Base-by-base conservation (phyloP, 2,113 vertebrate genomes). In the Caloenas nicobarica region DNA sequence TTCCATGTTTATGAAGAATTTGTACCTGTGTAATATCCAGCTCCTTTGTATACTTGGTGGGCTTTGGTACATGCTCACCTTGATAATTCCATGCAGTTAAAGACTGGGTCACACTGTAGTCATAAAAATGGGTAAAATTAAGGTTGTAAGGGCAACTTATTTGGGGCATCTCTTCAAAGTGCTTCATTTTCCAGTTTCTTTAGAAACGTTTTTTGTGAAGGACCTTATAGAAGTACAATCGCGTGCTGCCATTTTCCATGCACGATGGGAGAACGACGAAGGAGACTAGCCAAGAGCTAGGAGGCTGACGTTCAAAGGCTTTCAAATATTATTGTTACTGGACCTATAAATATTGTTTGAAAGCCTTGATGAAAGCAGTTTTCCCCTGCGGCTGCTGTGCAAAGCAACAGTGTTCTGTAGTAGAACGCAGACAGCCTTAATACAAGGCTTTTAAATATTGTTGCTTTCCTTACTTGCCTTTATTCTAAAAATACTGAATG, bases 351-450 rank as follows among this genome's bases (percentile, higher is more conserved):
- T 73, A 69, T 28, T 57, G 51, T 86, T 66, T 81, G 31, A 95
- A 93, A 94, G 84, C 77, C 71, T 96, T 80, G 88, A 31, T 79
- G 96, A 97, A 91, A 88, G 84, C 65, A 16, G 7, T 81, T 88
- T 79, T 46, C 34, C 48, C 81, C 68, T 44, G 26, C 38, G 91
- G 96, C 40, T 70, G 56, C 84, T 18, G 31, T 81, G 36, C 89
- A 84, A 82, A 86, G 74, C 81, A 5, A 8, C 64, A 58, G 5
- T 57, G 50, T 21, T 48, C 13, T 6, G 15, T 24, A 40, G 60
- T 33, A 80, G 65, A 21, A 34, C 10, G 74, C 16, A 16, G 73
- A 2, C 73, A 60, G 50, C 48, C n/a, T 69, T 13, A 46, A 31
- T 38, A 22, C 42, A 9, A 53, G 58, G 76, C 69, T 81, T 65